Evolutionary conservation across 2,113 vertebrate species (phyloP), one percentile per base, ranked within the genome.

Genomic region (Ranitomeya imitator): DNA sequence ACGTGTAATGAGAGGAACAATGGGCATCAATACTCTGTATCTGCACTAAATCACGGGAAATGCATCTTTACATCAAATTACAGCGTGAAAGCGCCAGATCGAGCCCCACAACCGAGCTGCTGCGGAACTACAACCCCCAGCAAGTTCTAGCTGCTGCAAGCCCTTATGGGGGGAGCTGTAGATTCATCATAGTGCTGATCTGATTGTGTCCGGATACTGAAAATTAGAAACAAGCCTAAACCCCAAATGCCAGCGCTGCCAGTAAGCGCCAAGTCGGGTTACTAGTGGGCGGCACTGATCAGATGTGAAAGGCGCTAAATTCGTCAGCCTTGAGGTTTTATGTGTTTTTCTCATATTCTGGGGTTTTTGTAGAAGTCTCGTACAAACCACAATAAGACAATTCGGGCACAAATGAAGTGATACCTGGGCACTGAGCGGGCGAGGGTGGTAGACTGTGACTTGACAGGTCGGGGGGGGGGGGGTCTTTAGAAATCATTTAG

Each of bases 391-490:
- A 9, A 37, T 45, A 45, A 51, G 31, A 74, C 71, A 31, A 73
- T 73, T 37, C 7, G 2, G 69, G 69, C 4, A 73, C 26, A n/a
- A 26, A 37, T 3, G 21, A n/a, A 23, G 21, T 7, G 21, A 21
- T 65, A 83, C 21, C 80, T 60, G 80, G 59, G 16, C 60, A 55
- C 19, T 0, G 7, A 21, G 57, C 1, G 61, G 61, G 37, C 65
- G 55, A 67, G 31, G 23, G 21, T 18, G 59, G 10, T 2, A 12
- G 61, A 69, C 61, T 82, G 80, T 83, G 45, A 54, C 45, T 23
- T 83, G 81, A 83, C 80, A 54, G 81, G 63, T 21, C 82, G 52
- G 8, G 37, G 45, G 63, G 81, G 82, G 63, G 26, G 26, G 26
- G 26, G 26, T 45, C 61, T 67, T 63, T 52, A 18, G 59, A 16